phyloP scores from a whole-genome alignment of 2,113 vertebrate species.

The Dromiciops gliroides region DNA sequence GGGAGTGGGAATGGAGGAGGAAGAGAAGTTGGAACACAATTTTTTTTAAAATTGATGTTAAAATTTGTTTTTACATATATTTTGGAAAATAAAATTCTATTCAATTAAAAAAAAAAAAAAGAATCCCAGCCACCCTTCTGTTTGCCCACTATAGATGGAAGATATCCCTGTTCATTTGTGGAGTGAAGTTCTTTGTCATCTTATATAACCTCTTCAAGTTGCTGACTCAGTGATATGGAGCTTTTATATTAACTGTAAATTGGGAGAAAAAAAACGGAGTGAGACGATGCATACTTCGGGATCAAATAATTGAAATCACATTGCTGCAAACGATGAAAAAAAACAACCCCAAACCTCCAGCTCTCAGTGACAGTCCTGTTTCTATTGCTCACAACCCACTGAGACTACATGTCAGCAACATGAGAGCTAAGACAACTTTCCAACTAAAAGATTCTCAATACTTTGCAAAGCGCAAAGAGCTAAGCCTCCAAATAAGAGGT shows the following conservation, averaged over 20 bases:
- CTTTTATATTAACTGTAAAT: slow-evolving; percentile 28
- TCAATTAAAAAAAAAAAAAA: too few species aligned
- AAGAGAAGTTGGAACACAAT: too few species aligned
- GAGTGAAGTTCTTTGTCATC: background rate
- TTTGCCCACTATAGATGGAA: background rate
- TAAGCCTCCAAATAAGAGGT: slow-evolving; percentile 26
- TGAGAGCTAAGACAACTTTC: slow-evolving; percentile 41
- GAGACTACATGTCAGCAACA: background rate
- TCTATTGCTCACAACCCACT: slow-evolving; percentile 45
- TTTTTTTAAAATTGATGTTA: too few species aligned
- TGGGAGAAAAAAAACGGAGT: background rate
- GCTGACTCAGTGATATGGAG: background rate
- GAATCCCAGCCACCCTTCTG: background rate
- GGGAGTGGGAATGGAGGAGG: too few species aligned
- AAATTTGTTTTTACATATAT: too few species aligned
- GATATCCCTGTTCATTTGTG: background rate
- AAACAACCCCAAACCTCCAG: slow-evolving; percentile 34
- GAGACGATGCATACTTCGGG: background rate
- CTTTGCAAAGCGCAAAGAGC: slow-evolving; percentile 18
- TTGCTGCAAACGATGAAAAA: slow-evolving; percentile 54
- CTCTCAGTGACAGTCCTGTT: slow-evolving; percentile 44
- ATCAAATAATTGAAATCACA: slow-evolving; percentile 59
- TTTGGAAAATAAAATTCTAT: too few species aligned
- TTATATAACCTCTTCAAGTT: background rate
- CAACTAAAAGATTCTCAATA: slow-evolving; percentile 33